Base-by-base conservation (phyloP, 2,888 invertebrate species). In the Diachrysia chrysitis region DNA sequence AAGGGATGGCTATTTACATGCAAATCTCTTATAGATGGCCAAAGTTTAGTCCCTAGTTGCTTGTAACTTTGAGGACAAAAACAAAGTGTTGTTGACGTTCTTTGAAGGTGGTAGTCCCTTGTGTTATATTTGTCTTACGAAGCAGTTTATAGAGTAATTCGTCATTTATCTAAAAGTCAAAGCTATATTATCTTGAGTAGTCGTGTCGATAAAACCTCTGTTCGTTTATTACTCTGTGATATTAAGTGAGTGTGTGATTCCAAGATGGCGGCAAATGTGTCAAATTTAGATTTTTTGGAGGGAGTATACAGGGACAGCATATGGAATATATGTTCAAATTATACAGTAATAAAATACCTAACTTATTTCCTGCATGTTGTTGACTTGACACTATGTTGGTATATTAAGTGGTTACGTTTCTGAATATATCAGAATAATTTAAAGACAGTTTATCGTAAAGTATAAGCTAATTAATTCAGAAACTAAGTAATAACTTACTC, bases 1-100 rank as follows among this genome's bases (percentile, higher is more conserved):
- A 72, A 78, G 82, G 85, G 83, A 79, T 69, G 76, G 80, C 85
- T 87, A 92, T 94, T 93, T 88, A 91, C 77, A 95, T 95, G 94
- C 89, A 93, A 94, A 94, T 94, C 62, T 73, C 74, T 71, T 65
- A 69, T 74, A 81, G 79, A 79, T 84, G 85, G 83, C 82, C 82
- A 85, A 84, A 87, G 78, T 87, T 83, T 71, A 71, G 67, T 71
- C 79, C 69, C 69, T 63, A 74, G 73, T 64, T 78, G 81, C 75
- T 73, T 68, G 68, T 72, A 68, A 80, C 60, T 76, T 73, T 35
- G 48, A 65, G 53, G 65, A 76, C 58, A 64, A 66, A 82, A 82
- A 83, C 89, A 89, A 89, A 88, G 76, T 86, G 79, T 76, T 77
- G 66, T 80, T 82, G 82, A 74, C 83, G 65, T 76, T 78, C 82